Conservation (phyloP, 1,140 invertebrate species). For the Mycetomoellerius zeteki region DNA sequence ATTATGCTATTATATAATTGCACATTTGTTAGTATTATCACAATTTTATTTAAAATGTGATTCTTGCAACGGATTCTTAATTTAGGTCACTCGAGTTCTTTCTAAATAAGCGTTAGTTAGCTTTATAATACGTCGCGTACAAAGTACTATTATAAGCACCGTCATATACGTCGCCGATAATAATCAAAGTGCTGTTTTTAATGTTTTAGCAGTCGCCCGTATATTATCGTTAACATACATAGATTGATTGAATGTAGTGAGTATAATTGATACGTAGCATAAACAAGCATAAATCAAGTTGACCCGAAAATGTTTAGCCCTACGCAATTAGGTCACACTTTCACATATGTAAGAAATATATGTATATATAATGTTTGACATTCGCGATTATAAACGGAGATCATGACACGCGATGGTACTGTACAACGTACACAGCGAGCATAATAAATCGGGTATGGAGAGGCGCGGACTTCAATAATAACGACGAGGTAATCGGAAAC, state of each 20-base stretch:
- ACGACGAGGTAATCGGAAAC: slow-evolving; percentile 57
- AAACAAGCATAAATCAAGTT: slow-evolving; percentile 51
- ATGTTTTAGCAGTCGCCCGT: not conserved
- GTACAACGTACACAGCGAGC: not conserved
- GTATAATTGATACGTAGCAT: slow-evolving; percentile 27
- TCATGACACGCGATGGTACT: not conserved
- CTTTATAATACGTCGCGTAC: not conserved
- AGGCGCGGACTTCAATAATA: slow-evolving; percentile 18
- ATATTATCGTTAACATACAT: slow-evolving; percentile 28
- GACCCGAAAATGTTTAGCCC: slow-evolving; percentile 32
- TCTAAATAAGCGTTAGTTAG: not conserved
- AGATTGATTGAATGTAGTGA: not conserved
- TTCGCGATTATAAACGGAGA: not conserved
- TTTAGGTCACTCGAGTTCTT: not conserved
- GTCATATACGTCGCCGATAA: not conserved
- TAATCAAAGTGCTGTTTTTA: slow-evolving; percentile 22
- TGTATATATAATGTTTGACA: not conserved
- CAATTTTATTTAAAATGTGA: not conserved
- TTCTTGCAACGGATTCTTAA: not conserved
- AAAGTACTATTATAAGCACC: not conserved
- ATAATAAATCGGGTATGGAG: slow-evolving; percentile 25
- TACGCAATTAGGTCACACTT: not conserved
- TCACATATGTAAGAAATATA: not conserved
- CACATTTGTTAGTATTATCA: not conserved
- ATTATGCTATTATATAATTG: not conserved